These are phyloP conservation scores for Poecile montanus DNA, from an alignment of 2,797 vertebrate genomes.

Conservation along the genomic window DNA sequence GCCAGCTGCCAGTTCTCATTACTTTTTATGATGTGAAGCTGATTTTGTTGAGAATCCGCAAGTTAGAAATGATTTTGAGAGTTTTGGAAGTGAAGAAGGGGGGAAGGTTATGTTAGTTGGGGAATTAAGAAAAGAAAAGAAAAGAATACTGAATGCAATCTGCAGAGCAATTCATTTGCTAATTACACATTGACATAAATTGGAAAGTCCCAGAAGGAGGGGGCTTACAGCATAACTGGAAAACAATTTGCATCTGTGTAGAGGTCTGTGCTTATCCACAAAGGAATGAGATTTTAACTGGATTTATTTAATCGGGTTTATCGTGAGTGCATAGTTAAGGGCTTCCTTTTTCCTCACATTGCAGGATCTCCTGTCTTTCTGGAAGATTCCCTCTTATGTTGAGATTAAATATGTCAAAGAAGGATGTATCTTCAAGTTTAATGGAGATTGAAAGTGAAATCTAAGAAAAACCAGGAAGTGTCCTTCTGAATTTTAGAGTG, in stretches of 20 bases:
- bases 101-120: neutral
- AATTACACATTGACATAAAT: conserved; percentile 58
- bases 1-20: neutral
- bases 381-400: conserved; percentile 39
- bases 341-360: neutral
- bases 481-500: neutral
- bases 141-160: conserved; percentile 28
- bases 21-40: neutral
- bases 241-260: conserved; percentile 67
- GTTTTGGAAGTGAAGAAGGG: neutral
- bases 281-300: conserved; percentile 65
- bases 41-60: neutral
- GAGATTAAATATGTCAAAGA: neutral
- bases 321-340: neutral
- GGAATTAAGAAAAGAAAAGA: neutral
- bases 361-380: conserved; percentile 32
- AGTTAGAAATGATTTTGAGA: neutral
- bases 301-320: conserved; percentile 67
- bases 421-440: neutral
- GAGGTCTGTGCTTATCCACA: conserved; percentile 60
- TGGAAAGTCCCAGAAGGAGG: conserved; percentile 53
- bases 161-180: conserved; percentile 61
- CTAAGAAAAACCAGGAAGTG: neutral
- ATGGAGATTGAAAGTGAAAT: conserved; percentile 17
- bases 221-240: conserved; percentile 43